Evolutionary conservation across 2,888 invertebrate genomes (phyloP).

Genomic region (Luffia ferchaultella): DNA sequence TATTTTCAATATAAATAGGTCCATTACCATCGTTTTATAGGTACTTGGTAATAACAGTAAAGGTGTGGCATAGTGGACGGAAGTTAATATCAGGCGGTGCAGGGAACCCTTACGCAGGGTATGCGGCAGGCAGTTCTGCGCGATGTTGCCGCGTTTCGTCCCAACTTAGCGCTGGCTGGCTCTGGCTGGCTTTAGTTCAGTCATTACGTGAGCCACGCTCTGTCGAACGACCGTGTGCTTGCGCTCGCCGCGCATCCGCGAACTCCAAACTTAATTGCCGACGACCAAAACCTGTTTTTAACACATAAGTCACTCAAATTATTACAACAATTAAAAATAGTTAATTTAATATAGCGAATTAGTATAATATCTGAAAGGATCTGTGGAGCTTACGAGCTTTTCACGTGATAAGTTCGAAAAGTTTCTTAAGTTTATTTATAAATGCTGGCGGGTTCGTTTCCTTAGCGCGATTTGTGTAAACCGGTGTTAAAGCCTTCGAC

Average conservation of each 20-base stretch:
- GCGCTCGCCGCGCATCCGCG: neutral
- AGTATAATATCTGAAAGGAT: neutral
- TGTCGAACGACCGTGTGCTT: slow-evolving; percentile 2
- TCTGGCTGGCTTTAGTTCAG: no score
- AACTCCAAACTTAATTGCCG: neutral
- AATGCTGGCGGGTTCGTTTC: neutral
- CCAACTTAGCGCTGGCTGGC: slow-evolving; percentile 1
- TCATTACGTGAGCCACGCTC: slow-evolving; percentile 1
- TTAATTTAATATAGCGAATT: neutral
- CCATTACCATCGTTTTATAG: no score
- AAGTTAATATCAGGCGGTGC: neutral
- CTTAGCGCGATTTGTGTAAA: neutral
- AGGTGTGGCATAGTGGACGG: neutral
- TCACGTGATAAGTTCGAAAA: slow-evolving; percentile 10
- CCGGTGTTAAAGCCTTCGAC: neutral
- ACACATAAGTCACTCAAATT: neutral
- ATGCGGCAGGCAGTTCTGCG: slow-evolving; percentile 1
- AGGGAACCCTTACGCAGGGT: neutral
- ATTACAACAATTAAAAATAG: neutral
- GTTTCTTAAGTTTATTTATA: slow-evolving; percentile 7
- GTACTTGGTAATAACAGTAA: no score
- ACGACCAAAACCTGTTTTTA: neutral
- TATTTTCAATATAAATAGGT: neutral
- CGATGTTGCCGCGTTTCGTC: slow-evolving; percentile 1
- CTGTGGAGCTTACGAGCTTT: neutral